phyloP scores from a whole-genome alignment of 2,797 vertebrate species.

The Sebastes variabilis region DNA sequence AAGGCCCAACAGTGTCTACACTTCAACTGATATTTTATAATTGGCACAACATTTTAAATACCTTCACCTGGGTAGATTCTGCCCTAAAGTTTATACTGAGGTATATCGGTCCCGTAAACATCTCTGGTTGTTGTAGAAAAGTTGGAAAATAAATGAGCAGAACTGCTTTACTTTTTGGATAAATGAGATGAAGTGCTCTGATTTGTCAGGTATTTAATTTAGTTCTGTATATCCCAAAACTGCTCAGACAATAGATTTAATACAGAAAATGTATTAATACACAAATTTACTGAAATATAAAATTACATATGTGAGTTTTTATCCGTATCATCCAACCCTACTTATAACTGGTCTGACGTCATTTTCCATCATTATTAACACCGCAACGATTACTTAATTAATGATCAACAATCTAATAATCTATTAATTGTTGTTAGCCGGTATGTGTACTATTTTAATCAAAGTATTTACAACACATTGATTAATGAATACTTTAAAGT shows the following conservation, averaged over 20 bases:
- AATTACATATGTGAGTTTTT: too few species aligned
- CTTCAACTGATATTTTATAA: background rate
- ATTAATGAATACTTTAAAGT: too few species aligned
- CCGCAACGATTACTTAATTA: too few species aligned
- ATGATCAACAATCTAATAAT: too few species aligned
- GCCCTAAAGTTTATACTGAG: background rate
- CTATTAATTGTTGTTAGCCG: too few species aligned
- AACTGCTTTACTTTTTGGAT: background rate
- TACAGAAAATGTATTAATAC: background rate
- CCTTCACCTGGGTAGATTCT: background rate
- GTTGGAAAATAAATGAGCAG: too few species aligned
- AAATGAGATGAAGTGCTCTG: background rate
- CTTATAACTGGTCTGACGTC: too few species aligned
- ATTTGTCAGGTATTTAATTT: background rate
- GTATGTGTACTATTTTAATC: too few species aligned
- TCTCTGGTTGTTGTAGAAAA: background rate
- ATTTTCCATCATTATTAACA: too few species aligned
- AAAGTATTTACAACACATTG: too few species aligned
- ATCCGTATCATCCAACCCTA: too few species aligned
- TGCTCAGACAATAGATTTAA: background rate
- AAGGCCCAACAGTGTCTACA: constrained; percentile 23
- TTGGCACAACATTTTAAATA: constrained; percentile 5
- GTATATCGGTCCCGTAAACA: background rate
- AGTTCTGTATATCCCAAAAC: background rate
- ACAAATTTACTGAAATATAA: too few species aligned